Conservation (phyloP, 2,888 invertebrate species). For the Pelosia muscerda region DNA sequence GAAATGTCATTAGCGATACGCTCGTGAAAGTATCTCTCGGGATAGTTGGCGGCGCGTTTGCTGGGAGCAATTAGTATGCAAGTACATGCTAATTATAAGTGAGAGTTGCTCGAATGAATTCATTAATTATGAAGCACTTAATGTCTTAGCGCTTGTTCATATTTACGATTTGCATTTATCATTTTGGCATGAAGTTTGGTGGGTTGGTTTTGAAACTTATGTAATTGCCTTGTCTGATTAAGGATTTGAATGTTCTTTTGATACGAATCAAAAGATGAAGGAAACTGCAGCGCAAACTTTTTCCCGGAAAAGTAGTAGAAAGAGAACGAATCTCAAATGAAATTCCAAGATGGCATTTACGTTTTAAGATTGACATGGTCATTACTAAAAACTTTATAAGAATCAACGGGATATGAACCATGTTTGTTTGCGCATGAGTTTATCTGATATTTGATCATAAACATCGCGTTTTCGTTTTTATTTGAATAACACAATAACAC, state of each 20-base stretch:
- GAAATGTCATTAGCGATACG: constrained; percentile 47
- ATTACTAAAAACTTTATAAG: too few species aligned
- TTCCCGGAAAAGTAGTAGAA: not conserved
- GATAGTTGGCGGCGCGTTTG: constrained; percentile 45
- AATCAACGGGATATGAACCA: too few species aligned
- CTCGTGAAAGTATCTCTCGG: constrained; percentile 44
- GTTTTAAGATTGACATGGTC: too few species aligned
- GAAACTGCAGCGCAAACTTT: not conserved
- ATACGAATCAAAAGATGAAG: not conserved
- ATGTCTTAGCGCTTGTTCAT: constrained; percentile 35
- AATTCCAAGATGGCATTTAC: too few species aligned
- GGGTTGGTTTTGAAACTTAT: constrained; percentile 11
- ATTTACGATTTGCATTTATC: constrained; percentile 44
- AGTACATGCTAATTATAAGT: constrained; percentile 42
- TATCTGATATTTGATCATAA: too few species aligned
- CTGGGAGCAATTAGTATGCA: constrained; percentile 40
- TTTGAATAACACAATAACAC: too few species aligned
- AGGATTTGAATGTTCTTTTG: not conserved
- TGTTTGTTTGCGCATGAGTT: too few species aligned
- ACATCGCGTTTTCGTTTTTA: too few species aligned
- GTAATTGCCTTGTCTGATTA: not conserved
- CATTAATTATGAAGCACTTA: constrained; percentile 43
- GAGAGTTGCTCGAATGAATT: constrained; percentile 36
- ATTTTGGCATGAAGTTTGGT: constrained; percentile 26
- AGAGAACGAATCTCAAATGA: too few species aligned